These are phyloP conservation scores for Hyles euphorbiae DNA, from an alignment of 1,140 invertebrate species.

Conservation along the genomic window DNA sequence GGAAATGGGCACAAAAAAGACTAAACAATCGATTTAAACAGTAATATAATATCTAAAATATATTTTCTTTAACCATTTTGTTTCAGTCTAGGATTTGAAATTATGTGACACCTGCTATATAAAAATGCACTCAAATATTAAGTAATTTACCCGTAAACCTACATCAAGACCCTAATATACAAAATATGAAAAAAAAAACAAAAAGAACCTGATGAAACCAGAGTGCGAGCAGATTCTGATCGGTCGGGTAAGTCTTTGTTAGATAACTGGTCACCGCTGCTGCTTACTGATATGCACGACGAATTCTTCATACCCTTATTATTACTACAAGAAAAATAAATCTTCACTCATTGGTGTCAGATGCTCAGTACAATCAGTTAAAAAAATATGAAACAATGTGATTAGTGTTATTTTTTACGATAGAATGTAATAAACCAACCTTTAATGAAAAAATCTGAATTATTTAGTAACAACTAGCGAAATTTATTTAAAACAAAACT, in stretches of 20 bases:
- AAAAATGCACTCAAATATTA: not conserved
- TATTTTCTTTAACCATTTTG: not conserved
- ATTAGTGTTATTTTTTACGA: not conserved
- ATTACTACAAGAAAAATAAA: slow-evolving; percentile 1
- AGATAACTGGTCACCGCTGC: slow-evolving; percentile 7
- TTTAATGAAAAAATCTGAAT: too few relatives aligned
- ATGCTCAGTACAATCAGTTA: not conserved
- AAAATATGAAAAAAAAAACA: slow-evolving; percentile 14
- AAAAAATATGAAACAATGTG: slow-evolving; percentile 5
- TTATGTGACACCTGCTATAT: too few relatives aligned
- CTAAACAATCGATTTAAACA: too few relatives aligned
- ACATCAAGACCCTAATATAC: too few relatives aligned
- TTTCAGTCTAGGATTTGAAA: not conserved
- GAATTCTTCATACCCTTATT: not conserved
- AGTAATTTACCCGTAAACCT: too few relatives aligned
- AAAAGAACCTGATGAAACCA: slow-evolving; percentile 16
- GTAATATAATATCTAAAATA: not conserved
- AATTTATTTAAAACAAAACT: too few relatives aligned
- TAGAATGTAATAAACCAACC: not conserved
- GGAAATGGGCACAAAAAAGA: too few relatives aligned
- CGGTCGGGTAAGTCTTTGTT: not conserved
- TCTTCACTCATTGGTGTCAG: not conserved
- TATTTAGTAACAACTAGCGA: too few relatives aligned
- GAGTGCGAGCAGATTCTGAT: slow-evolving; percentile 10
- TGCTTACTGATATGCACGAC: not conserved